Conservation (phyloP, 2,888 invertebrate genomes). For the Limnephilus rhombicus region DNA sequence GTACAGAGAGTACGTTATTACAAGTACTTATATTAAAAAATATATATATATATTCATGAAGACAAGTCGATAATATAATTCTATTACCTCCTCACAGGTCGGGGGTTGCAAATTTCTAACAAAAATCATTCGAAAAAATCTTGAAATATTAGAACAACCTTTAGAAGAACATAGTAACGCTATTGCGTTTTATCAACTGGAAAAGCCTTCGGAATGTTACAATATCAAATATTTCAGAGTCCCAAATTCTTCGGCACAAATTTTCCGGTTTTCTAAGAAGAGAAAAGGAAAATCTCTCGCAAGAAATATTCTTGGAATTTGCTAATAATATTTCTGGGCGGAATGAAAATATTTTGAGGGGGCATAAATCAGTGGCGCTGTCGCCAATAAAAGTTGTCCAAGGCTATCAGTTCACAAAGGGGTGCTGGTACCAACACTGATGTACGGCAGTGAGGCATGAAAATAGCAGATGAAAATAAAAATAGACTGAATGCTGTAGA, state of each 20-base stretch:
- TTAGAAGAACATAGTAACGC: background rate
- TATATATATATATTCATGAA: too few relatives aligned
- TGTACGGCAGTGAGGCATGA: too few relatives aligned
- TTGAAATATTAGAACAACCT: background rate
- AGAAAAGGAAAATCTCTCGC: background rate
- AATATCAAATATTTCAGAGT: background rate
- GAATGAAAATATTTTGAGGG: background rate
- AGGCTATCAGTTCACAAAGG: too few relatives aligned
- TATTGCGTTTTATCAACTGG: background rate
- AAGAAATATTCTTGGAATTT: background rate
- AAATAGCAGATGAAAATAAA: too few relatives aligned
- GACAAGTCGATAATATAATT: too few relatives aligned
- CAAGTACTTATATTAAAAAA: too few relatives aligned
- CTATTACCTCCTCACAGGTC: too few relatives aligned
- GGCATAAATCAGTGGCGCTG: background rate
- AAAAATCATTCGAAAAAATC: background rate
- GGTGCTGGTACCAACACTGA: too few relatives aligned
- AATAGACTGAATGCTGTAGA: too few relatives aligned
- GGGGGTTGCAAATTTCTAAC: background rate
- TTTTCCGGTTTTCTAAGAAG: background rate
- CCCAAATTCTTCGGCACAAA: background rate
- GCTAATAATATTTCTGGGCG: background rate
- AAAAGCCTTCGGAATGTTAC: background rate
- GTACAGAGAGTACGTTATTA: too few relatives aligned
- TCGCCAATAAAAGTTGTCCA: too few relatives aligned